These are phyloP conservation scores for Arenicola marina DNA, from an alignment of 2,888 invertebrate species.

Conservation along the genomic window DNA sequence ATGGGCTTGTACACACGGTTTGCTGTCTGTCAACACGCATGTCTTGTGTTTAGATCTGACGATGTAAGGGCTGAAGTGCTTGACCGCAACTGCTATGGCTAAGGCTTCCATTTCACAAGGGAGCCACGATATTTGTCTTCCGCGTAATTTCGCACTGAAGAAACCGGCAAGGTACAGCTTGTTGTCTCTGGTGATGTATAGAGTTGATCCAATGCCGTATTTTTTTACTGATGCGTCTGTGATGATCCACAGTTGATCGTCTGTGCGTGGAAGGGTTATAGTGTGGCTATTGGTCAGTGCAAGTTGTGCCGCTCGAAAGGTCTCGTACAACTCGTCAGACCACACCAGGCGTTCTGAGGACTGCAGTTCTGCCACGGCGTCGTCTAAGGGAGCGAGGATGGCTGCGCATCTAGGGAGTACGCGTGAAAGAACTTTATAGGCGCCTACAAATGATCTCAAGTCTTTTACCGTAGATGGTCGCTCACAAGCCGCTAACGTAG, in stretches of 20 bases:
- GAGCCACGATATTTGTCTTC: constrained; percentile 32
- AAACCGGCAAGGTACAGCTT: constrained; percentile 27
- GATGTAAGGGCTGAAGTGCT: constrained; percentile 38
- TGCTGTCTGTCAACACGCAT: constrained; percentile 32
- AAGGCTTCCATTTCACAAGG: constrained; percentile 38
- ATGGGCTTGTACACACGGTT: constrained; percentile 14
- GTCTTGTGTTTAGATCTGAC: constrained; percentile 28
- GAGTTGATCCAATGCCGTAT: too few relatives aligned
- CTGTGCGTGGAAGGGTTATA: neutral
- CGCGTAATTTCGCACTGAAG: constrained; percentile 35
- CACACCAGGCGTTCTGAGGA: neutral
- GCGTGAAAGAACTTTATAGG: neutral
- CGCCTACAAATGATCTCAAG: too few relatives aligned
- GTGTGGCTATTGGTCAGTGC: neutral
- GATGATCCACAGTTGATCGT: constrained; percentile 9
- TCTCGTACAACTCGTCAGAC: neutral
- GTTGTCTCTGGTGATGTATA: too few relatives aligned
- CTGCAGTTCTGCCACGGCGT: neutral
- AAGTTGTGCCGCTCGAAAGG: neutral
- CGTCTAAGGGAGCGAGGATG: neutral
- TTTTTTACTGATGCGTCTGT: constrained; percentile 13
- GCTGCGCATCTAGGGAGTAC: neutral
- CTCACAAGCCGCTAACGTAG: too few relatives aligned
- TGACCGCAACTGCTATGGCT: constrained; percentile 29
- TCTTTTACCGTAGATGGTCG: too few relatives aligned